Evolutionary conservation across 2,888 invertebrate genomes (phyloP), one percentile per base, ranked within the genome.

Genomic region (Lepidochitona cinerea): DNA sequence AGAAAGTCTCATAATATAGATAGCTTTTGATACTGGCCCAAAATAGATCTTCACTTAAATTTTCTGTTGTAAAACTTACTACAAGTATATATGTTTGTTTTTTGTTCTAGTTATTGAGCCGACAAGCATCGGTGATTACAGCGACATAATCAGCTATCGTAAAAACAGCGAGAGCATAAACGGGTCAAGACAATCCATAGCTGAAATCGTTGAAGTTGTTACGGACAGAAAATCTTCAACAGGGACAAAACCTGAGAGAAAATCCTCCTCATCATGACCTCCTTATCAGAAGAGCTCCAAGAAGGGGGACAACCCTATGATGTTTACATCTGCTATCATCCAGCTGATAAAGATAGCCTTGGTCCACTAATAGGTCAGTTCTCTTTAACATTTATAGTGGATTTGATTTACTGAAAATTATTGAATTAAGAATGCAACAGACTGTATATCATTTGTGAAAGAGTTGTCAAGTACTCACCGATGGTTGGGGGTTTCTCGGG

Each of bases 41-140:
- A n/a, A n/a, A n/a, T n/a, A n/a, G n/a, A n/a, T n/a, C n/a, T n/a
- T n/a, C n/a, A n/a, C n/a, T n/a, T n/a, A n/a, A n/a, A n/a, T n/a
- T n/a, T n/a, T n/a, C n/a, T n/a, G n/a, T n/a, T n/a, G n/a, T n/a
- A n/a, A n/a, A n/a, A n/a, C n/a, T n/a, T n/a, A n/a, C n/a, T n/a
- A n/a, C n/a, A n/a, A n/a, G n/a, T n/a, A n/a, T n/a, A n/a, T n/a
- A n/a, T n/a, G n/a, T n/a, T n/a, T 5, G 49, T 7, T 12, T 49
- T 49, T 49, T 18, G 18, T 49, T 77, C 23, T 76, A 83, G 83
- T 83, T n/a, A 83, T 83, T 67, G 83, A 83, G 66, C 79, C 83
- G 1, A 81, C 83, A 14, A 83, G 83, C 75, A 72, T 80, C 6
- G 71, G 71, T 9, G 79, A 74, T 32, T 26, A 59, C 53, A 75